These are phyloP conservation scores for Pluvianellus socialis DNA, from an alignment of 2,113 vertebrate species.

Conservation along the genomic window DNA sequence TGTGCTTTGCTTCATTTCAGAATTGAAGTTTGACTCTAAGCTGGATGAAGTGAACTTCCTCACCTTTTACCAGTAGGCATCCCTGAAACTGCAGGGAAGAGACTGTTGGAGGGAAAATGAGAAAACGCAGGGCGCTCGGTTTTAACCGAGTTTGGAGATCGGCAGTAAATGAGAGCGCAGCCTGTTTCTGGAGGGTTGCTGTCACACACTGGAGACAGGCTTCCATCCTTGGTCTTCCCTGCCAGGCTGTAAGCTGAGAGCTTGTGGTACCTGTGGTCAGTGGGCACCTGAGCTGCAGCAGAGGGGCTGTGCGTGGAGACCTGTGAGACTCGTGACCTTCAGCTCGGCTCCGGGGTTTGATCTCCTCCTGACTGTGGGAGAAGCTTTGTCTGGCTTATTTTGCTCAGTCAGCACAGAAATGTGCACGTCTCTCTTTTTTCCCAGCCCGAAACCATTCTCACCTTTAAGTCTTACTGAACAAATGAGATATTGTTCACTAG, in stretches of 20 bases:
- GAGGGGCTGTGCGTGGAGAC: not conserved
- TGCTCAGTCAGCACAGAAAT: not conserved
- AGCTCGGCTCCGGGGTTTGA: not conserved
- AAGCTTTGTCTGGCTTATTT: not conserved
- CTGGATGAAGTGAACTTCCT: not conserved
- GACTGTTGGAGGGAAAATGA: not conserved
- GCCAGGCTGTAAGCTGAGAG: not conserved
- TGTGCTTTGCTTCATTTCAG: not conserved
- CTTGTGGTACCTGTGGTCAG: not conserved
- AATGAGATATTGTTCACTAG: not conserved
- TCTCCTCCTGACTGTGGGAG: not conserved
- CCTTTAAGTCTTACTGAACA: not conserved
- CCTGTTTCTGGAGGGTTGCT: not conserved
- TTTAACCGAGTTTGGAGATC: not conserved
- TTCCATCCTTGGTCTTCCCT: not conserved
- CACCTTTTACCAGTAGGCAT: not conserved
- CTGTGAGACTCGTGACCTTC: not conserved
- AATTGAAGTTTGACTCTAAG: not conserved
- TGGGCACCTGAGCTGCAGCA: fast-evolving
- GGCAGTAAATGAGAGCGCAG: not conserved
- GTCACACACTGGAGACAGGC: not conserved
- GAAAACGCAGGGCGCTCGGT: not conserved
- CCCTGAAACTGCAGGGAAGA: not conserved
- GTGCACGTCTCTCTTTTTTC: not conserved
- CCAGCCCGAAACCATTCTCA: not conserved